phyloP scores from a whole-genome alignment of 2,888 invertebrate species.

The Pollenia amentaria region DNA sequence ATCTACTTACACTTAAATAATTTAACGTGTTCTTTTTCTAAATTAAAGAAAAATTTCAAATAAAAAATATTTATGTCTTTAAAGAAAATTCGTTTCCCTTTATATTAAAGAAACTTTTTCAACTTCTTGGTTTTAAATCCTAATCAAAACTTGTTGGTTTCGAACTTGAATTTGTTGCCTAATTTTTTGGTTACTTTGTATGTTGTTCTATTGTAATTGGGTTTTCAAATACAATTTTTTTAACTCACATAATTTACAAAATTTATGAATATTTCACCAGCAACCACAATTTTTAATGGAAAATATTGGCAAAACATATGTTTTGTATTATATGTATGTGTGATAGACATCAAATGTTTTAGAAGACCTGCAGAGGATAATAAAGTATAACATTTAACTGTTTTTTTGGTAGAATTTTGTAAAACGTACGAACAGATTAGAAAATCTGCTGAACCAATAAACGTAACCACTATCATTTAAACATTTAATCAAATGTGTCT shows the following conservation, averaged over 20 bases:
- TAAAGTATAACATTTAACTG: background rate
- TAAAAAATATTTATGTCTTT: no score
- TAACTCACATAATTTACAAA: background rate
- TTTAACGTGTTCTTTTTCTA: background rate
- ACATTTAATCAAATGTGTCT: no score
- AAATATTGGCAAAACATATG: slow-evolving; percentile 22
- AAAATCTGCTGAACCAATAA: no score
- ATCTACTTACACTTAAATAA: background rate
- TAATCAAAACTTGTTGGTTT: no score
- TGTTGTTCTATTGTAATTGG: background rate
- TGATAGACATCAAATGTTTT: background rate
- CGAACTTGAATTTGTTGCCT: no score
- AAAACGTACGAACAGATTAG: no score
- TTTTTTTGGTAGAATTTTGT: background rate
- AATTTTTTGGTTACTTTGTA: background rate
- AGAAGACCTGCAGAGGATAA: background rate
- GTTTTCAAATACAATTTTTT: background rate
- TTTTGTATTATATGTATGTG: background rate
- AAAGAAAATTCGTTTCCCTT: no score
- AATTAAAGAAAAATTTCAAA: no score
- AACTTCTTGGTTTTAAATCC: no score
- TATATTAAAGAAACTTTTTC: no score
- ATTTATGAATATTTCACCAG: slow-evolving; percentile 16
- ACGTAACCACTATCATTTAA: no score
- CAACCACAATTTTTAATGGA: slow-evolving; percentile 49